Base-by-base conservation (phyloP, 2,113 vertebrate genomes). In the Engystomops pustulosus region DNA sequence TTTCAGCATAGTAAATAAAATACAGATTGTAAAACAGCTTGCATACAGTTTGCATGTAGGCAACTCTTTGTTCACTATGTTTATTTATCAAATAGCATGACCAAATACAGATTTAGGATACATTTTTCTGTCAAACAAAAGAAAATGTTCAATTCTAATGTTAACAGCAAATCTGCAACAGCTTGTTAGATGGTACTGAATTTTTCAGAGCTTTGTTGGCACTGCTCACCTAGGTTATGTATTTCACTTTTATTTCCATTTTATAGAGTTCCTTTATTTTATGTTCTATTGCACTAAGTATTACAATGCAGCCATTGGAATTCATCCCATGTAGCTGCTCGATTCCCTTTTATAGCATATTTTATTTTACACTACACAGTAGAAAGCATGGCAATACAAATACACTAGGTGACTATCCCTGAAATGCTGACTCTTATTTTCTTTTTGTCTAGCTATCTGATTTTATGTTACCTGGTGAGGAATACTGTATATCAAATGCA, bases 201-300 rank as follows among this genome's bases (percentile, higher is more conserved):
- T 51, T 25, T 27, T 80, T 45, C 30, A 60, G 4, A 58, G 69
- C 32, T 58, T 55, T 60, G 51, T 60, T 45, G 23, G 34, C 18
- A 60, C 38, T 36, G 17, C 58, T 58, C 68, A 72, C 20, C 60
- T 69, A 27, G 47, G 49, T 58, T 82, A 58, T 71, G 23, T 58
- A 58, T 82, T 70, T 72, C 65, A 71, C 36, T 82, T 71, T 82
- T 60, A 72, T 72, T 60, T 32, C 36, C 17, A 60, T 72, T 58
- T 82, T 72, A 81, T 58, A 36, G 80, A 82, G 68, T 62, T 74
- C 47, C 20, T 82, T 60, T 81, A 71, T 58, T 82, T 82, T 82
- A 82, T 60, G 34, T 72, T 51, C 80, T 58, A 6, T 36, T 82
- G 47, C 27, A 53, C 68, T 82, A 82, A 45, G 49, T 60, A 74